Percentiles rank a stretch among this genome's conserved stretches.
Conservation (phyloP, 2,888 invertebrate genomes). For the Diarsia rubi region DNA sequence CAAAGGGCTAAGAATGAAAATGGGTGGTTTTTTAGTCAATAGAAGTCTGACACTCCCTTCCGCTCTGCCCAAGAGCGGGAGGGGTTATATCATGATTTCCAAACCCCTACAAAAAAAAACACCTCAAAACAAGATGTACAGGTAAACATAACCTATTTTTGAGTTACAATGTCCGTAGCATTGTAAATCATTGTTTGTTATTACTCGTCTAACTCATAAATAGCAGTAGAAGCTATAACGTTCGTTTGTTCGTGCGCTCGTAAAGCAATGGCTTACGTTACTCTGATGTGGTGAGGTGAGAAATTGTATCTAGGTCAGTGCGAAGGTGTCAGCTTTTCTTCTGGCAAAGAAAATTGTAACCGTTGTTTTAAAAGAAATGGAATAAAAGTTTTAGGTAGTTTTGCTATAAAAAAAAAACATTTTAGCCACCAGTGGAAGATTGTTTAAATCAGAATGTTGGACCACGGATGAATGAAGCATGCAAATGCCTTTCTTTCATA, state of each 20-base stretch:
- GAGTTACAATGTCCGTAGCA: constrained; percentile 38
- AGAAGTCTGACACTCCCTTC: too few relatives aligned
- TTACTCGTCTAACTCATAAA: constrained; percentile 59
- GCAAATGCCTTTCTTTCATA: too few relatives aligned
- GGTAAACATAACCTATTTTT: constrained; percentile 29
- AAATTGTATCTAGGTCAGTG: constrained; percentile 36
- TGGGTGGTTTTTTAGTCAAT: too few relatives aligned
- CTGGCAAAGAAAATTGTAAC: not conserved
- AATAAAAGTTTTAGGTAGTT: too few relatives aligned
- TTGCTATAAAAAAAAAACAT: too few relatives aligned
- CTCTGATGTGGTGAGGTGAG: constrained; percentile 28
- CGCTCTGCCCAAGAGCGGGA: too few relatives aligned
- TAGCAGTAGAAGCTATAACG: constrained; percentile 45
- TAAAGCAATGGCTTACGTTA: constrained; percentile 36
- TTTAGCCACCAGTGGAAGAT: too few relatives aligned
- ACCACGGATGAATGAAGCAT: too few relatives aligned
- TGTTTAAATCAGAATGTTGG: too few relatives aligned
- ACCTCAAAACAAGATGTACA: not conserved
- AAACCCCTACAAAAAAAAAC: too few relatives aligned
- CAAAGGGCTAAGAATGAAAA: too few relatives aligned
- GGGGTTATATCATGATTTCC: too few relatives aligned
- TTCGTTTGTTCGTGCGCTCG: constrained; percentile 53
- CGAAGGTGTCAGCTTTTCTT: constrained; percentile 13
- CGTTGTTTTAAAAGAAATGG: not conserved
- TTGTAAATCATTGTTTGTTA: constrained; percentile 69